Conservation (phyloP, 2,113 vertebrate species). For the Sceloporus undulatus region DNA sequence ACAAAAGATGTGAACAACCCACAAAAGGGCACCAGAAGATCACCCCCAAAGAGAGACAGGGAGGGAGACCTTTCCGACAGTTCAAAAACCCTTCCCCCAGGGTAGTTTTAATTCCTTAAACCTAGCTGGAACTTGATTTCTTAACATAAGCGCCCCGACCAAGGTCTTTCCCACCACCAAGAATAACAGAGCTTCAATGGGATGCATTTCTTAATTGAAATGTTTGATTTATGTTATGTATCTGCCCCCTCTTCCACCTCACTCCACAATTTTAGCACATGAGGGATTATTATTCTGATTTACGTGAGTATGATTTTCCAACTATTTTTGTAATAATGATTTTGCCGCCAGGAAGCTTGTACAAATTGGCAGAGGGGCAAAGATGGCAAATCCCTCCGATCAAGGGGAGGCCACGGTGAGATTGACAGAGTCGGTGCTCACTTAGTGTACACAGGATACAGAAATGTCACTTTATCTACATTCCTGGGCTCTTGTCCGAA, state of each 20-base stretch:
- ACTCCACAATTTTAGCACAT: neutral
- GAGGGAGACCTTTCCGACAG: neutral
- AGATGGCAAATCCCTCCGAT: constrained; percentile 20
- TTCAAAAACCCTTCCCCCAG: no score
- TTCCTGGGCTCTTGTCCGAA: constrained; percentile 20
- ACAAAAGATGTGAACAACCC: no score
- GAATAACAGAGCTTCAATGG: no score
- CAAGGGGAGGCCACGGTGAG: neutral
- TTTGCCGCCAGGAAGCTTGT: neutral
- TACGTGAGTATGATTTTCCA: constrained; percentile 15
- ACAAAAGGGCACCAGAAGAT: neutral
- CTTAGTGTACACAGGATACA: neutral
- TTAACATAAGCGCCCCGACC: no score
- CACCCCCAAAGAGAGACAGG: no score
- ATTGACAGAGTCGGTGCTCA: neutral
- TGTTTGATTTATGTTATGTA: constrained; percentile 18
- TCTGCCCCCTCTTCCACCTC: neutral
- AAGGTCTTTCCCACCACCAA: no score
- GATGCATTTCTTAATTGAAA: neutral
- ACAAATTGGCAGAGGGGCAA: neutral
- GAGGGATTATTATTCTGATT: constrained; percentile 10
- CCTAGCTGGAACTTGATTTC: no score
- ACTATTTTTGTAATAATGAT: constrained; percentile 44
- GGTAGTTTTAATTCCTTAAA: no score
- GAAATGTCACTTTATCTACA: neutral